Evolutionary conservation across 2,797 vertebrate genomes (phyloP), one percentile per base, ranked within the genome.

Genomic region (Peromyscus eremicus): DNA sequence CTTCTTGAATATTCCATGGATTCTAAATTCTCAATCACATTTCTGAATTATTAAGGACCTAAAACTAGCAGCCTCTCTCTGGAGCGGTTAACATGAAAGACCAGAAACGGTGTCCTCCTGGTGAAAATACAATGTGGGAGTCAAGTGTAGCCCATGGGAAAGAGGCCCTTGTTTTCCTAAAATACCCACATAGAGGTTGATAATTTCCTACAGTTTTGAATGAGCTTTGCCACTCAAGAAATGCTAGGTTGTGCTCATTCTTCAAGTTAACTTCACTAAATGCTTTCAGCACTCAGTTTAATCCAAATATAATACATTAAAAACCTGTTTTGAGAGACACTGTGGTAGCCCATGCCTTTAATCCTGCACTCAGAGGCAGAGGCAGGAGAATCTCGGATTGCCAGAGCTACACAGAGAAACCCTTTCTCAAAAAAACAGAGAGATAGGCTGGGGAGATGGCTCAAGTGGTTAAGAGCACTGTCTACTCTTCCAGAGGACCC

Each of bases 21-120:
- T 49, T 94, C 86, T 88, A 82, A 71, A 77, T 92, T 95, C 60
- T 75, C 96, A 88, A 87, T 85, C 77, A 94, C 32, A 90, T 40
- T 94, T 82, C 52, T 81, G 60, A 96, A 75, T 91, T 34, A 85
- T 57, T 94, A 92, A 95, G 73, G 77, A 43, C 62, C 62, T 85
- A 94, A 46, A 83, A 27, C n/a, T 19, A 70, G 19, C 40, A 89
- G 71, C 52, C 27, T 62, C 16, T 57, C 68, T 71, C 49, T 62
- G n/a, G 46, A 89, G 71, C 13, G 52, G 34, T 80, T 96, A 89
- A 93, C 71, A 89, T 19, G 6, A 70, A 89, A 91, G 29, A 40
- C 62, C 77, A 88, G 80, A 76, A n/a, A 1, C 5, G 17, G 40
- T 43, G n/a, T 82, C 34, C 6, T 86, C 55, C 71, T 46, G 37